Evolutionary conservation across 2,113 vertebrate genomes (phyloP), one percentile per base, ranked within the genome.

Genomic region (Gymnocephalus cernua): DNA sequence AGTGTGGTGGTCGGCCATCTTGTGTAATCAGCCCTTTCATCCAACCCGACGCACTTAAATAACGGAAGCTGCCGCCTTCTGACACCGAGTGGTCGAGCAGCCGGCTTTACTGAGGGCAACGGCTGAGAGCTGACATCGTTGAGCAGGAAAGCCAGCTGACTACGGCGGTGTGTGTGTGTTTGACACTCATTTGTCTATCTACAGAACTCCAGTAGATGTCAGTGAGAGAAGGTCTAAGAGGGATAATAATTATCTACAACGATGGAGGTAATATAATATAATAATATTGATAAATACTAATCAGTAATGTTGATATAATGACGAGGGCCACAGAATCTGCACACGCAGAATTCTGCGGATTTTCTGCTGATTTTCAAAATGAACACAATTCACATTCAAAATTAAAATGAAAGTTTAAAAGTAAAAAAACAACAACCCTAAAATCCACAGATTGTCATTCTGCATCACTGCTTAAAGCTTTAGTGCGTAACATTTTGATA

Each of bases 41-140:
- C 38, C 47, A 63, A 70, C 47, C 56, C 6, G 57, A 44, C 44
- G 29, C 53, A 3, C 25, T 27, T 25, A 48, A 48, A 48, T 7
- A 18, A 71, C 0, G 44, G 38, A 32, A 23, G 45, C 53, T 23
- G 13, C 27, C 6, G 50, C 64, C 72, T n/a, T 29, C 66, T 65
- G 59, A 77, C 50, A 64, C 23, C 15, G 8, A 61, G 61, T 47
- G 61, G 35, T 73, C 19, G 10, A n/a, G 67, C 41, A 7, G 32
- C 14, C 74, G 45, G 66, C 53, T 83, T 66, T 53, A n/a, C n/a
- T n/a, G n/a, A 72, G 51, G 65, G 51, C 41, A 70, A 50, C 21
- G 2, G 47, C 58, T 4, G 32, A 51, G 64, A 44, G 21, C 38
- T 59, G 56, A 29, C 23, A 41, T 45, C 10, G 63, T 35, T 23